These are phyloP conservation scores for Neodiprion fabricii DNA, from an alignment of 1,140 invertebrate species.

Conservation along the genomic window DNA sequence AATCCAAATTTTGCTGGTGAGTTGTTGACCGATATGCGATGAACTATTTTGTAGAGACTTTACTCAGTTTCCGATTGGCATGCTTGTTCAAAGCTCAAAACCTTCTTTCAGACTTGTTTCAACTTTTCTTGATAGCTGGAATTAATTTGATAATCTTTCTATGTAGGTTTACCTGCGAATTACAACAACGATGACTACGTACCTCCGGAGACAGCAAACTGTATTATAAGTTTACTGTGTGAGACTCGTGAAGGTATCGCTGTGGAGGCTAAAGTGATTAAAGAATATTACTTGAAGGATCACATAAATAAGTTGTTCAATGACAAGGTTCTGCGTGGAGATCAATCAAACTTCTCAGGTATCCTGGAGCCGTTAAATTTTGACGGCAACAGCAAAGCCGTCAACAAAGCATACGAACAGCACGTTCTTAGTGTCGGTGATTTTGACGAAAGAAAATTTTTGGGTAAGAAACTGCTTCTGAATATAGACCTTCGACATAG, in stretches of 20 bases:
- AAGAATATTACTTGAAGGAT: slow-evolving; percentile 86
- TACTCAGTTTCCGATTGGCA: no score
- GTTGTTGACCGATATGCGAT: slow-evolving; percentile 24
- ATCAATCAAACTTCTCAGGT: slow-evolving; percentile 69
- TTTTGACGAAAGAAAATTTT: slow-evolving; percentile 96
- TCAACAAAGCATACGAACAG: slow-evolving; percentile 90
- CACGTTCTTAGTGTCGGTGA: slow-evolving; percentile 91
- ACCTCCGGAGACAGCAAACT: slow-evolving; percentile 70
- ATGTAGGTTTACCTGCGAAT: slow-evolving; percentile 73
- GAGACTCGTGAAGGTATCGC: slow-evolving; percentile 79
- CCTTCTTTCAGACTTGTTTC: no score
- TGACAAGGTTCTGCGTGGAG: slow-evolving; percentile 73
- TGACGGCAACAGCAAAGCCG: slow-evolving; percentile 81
- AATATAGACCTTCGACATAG: no score
- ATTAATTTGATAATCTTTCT: slow-evolving; percentile 28
- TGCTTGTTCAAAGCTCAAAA: no score
- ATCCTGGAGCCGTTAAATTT: slow-evolving; percentile 77
- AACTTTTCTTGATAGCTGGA: not conserved
- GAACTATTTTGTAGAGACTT: slow-evolving; percentile 14
- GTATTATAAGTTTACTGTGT: slow-evolving; percentile 86
- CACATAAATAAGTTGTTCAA: slow-evolving; percentile 83
- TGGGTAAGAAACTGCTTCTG: slow-evolving; percentile 64
- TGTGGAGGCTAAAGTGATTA: slow-evolving; percentile 88
- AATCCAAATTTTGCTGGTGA: slow-evolving; percentile 85
- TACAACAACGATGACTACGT: slow-evolving; percentile 74